Percentiles rank a stretch among this genome's conserved stretches.
Conservation (phyloP, 2,113 vertebrate species). For the Melanerpes formicivorus region DNA sequence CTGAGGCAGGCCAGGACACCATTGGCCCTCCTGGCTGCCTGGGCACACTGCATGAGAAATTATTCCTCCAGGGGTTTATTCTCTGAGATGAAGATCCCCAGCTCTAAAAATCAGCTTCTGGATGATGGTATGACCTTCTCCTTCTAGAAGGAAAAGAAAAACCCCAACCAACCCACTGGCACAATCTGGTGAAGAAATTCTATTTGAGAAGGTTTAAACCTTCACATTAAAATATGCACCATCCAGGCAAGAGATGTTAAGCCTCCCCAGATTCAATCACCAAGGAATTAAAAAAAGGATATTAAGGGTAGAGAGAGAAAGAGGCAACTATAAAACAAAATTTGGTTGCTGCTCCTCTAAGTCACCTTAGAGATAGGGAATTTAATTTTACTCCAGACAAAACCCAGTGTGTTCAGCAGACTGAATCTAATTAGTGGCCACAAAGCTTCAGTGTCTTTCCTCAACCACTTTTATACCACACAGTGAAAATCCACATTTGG, state of each 20-base stretch:
- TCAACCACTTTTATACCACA: not conserved
- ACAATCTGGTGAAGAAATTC: not conserved
- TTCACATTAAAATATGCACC: constrained; percentile 36
- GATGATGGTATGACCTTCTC: not conserved
- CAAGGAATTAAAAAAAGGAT: not conserved
- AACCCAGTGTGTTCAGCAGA: not conserved
- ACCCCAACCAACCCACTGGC: not conserved
- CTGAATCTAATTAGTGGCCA: not conserved
- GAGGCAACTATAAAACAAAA: not conserved
- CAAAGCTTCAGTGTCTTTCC: not conserved
- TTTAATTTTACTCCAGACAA: constrained; percentile 21
- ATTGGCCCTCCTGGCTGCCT: no score
- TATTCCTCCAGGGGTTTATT: not conserved
- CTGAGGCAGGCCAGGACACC: no score
- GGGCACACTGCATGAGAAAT: not conserved
- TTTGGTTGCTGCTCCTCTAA: not conserved
- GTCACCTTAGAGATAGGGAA: not conserved
- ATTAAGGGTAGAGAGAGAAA: not conserved
- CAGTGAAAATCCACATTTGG: not conserved
- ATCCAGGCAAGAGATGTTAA: not conserved
- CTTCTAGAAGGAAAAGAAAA: not conserved
- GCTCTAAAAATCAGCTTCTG: not conserved
- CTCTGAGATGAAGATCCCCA: not conserved
- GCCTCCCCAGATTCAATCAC: not conserved
- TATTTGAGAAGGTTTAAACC: constrained; percentile 4